phyloP scores from a whole-genome alignment of 2,888 invertebrate species.

The Caenorhabditis angaria region DNA sequence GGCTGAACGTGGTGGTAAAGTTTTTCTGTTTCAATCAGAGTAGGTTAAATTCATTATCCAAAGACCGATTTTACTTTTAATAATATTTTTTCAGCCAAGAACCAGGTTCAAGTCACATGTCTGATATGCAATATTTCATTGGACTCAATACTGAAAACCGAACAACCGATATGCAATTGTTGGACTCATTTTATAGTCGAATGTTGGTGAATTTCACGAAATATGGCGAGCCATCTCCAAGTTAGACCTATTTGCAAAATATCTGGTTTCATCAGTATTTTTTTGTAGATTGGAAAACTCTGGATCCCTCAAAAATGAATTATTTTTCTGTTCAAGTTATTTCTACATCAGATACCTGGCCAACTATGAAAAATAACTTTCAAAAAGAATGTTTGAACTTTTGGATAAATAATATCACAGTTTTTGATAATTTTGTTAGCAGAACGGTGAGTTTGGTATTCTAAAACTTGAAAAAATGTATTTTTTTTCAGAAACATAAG shows the following conservation, averaged over 20 bases:
- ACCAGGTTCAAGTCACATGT: constrained; percentile 19
- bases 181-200: constrained; percentile 26
- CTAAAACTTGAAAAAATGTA: neutral
- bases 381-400: constrained; percentile 29
- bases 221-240: constrained; percentile 24
- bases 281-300: constrained; percentile 28
- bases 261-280: too few relatives aligned
- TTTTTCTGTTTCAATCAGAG: constrained; percentile 30
- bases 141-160: constrained; percentile 18
- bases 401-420: constrained; percentile 38
- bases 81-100: constrained; percentile 14
- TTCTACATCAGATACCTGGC: constrained; percentile 13
- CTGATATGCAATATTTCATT: constrained; percentile 39
- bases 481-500: neutral
- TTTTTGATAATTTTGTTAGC: constrained; percentile 32
- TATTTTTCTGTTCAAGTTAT: constrained; percentile 35
- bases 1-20: constrained; percentile 17
- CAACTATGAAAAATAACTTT: constrained; percentile 27
- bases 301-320: constrained; percentile 23
- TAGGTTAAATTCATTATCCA: neutral
- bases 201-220: constrained; percentile 28
- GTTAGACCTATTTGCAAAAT: constrained; percentile 11
- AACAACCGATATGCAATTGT: constrained; percentile 23
- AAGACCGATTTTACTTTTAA: neutral
- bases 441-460: constrained; percentile 19